Base-by-base conservation (phyloP, 2,113 vertebrate genomes). In the Parotia lawesii region DNA sequence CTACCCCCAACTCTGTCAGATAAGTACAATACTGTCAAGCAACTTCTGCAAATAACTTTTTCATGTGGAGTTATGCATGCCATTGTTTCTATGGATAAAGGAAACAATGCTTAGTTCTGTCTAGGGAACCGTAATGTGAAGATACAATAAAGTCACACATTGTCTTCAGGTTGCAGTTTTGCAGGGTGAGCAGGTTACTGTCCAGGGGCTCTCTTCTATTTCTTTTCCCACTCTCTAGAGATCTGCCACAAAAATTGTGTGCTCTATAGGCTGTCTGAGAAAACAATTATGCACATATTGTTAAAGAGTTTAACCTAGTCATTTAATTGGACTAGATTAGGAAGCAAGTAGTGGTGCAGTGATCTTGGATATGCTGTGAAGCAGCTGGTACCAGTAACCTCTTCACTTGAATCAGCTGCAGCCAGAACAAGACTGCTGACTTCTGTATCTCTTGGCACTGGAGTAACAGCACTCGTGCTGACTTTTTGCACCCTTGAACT, bases 81-180 rank as follows among this genome's bases (percentile, higher is more conserved):
- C 75, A 83, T 89, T 94, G 91, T 95, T 85, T 71, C 78, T 89
- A 14, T 64, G 74, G 56, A 80, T 77, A 95, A 89, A 87, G 50
- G 82, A 77, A 94, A 90, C 64, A 79, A 85, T 90, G 51, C 64
- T 94, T 40, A 37, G 20, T 54, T 77, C 67, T 77, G 47, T 85
- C 90, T 71, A 54, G 94, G 94, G 91, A 95, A 29, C 67, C 31
- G 33, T 87, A 91, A 91, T 33, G 2, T 71, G 74, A 85, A 95
- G 94, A 78, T 57, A 69, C 50, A 85, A 67, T 85, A 64, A 87
- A 95, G 75, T 70, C 75, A 73, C 87, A 82, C 71, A 28, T 93
- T 91, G 85, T 95, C 57, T 82, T 93, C 11, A 27, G 67, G 77
- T 18, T 94, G 67, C 75, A 93, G 90, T 82, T 91, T 95, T 94